phyloP scores from a whole-genome alignment of 2,113 vertebrate genomes.

The Lepus americanus region DNA sequence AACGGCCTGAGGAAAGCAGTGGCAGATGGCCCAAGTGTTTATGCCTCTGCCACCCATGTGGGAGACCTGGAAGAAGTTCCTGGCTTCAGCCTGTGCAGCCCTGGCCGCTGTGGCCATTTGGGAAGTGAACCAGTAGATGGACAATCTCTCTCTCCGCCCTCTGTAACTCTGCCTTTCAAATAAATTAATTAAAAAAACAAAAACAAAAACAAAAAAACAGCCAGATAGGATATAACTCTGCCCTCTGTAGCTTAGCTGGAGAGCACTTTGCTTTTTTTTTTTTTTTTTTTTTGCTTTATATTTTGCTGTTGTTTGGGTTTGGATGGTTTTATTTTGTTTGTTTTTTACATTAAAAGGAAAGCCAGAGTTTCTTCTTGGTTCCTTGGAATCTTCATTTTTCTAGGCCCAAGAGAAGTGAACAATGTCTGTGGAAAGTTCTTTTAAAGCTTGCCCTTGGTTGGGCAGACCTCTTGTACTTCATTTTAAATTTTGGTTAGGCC shows the following conservation, averaged over 20 bases:
- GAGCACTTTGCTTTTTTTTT: not conserved
- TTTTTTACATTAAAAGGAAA: not conserved
- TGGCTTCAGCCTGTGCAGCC: no score
- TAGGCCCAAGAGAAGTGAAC: slow-evolving; percentile 43
- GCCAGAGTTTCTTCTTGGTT: not conserved
- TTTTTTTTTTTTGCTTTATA: slow-evolving; percentile 7
- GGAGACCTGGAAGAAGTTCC: no score
- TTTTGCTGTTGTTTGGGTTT: not conserved
- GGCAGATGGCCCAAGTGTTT: no score
- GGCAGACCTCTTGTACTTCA: not conserved
- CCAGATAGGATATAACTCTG: not conserved
- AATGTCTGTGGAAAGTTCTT: slow-evolving; percentile 11
- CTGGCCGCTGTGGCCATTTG: no score
- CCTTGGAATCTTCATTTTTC: not conserved
- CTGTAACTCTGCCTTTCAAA: no score
- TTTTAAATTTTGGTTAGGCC: slow-evolving; percentile 53
- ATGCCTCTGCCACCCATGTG: no score
- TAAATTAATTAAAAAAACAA: not conserved
- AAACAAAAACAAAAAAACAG: not conserved
- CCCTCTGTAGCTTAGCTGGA: not conserved
- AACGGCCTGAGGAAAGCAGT: no score
- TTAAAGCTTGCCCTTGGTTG: slow-evolving; percentile 37
- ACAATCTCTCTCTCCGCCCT: no score
- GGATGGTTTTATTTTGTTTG: not conserved
- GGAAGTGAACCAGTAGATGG: no score